These are phyloP conservation scores for Stigmatopora argus DNA, from an alignment of 2,113 vertebrate genomes.

Conservation along the genomic window DNA sequence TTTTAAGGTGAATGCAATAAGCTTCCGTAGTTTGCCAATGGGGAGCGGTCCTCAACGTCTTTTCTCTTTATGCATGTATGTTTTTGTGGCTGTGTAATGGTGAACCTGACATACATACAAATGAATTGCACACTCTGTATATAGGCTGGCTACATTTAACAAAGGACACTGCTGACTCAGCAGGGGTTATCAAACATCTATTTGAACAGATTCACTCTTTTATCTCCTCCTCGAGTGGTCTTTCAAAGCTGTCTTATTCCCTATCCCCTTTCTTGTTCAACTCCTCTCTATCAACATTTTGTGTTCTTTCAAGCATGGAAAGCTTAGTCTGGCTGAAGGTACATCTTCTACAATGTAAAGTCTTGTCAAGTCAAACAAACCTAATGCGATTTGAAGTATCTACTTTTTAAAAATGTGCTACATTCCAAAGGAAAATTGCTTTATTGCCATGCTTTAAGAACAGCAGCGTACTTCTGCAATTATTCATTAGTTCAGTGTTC, in stretches of 20 bases:
- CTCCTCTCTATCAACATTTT: background rate
- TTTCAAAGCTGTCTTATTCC: conserved; percentile 10
- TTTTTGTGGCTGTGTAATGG: no score
- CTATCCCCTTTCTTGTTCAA: background rate
- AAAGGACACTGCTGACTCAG: conserved; percentile 46
- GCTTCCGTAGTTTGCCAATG: no score
- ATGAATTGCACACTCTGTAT: conserved; percentile 21
- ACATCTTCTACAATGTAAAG: conserved; percentile 16
- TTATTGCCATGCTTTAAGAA: no score
- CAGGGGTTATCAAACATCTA: conserved; percentile 34
- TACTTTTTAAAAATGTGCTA: background rate
- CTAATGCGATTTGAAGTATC: background rate
- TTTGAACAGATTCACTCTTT: conserved; percentile 10
- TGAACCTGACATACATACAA: conserved; percentile 30
- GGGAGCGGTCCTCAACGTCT: no score
- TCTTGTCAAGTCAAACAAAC: conserved; percentile 12
- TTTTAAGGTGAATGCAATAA: no score
- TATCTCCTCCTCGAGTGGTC: conserved; percentile 13
- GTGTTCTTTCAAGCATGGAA: conserved; percentile 24
- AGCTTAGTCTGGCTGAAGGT: conserved; percentile 16
- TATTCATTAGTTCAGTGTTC: no score
- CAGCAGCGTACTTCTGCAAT: no score
- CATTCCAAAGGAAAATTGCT: no score
- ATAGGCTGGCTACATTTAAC: conserved; percentile 24
- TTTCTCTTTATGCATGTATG: no score